Evolutionary conservation across 2,888 invertebrate species (phyloP), one percentile per base, ranked within the genome.

Genomic region (Platycnemis pennipes): DNA sequence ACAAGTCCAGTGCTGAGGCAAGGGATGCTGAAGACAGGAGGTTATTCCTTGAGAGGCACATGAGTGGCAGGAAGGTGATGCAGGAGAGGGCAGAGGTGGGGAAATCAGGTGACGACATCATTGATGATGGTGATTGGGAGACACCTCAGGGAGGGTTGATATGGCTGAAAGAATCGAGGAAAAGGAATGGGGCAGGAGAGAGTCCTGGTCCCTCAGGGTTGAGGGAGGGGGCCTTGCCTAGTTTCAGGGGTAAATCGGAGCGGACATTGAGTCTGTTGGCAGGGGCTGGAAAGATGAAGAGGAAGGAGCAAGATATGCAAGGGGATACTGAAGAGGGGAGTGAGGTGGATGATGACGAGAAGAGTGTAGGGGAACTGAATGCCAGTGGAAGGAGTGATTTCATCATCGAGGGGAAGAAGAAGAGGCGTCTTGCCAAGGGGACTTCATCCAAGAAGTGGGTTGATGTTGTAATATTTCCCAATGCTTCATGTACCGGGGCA

Each of bases 341-440:
- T 44, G 89, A 42, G 63, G 42, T 37, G 44, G 63, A 63, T 16
- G 44, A n/a, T 16, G 86, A 86, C 7, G 42, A 86, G 86, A 44
- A 44, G 11, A n/a, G n/a, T 46, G 45, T 13, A 11, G 87, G 37
- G 19, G 26, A 44, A 2, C 44, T n/a, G 0, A 69, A 11, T n/a
- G 16, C 56, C 0, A 26, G 44, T n/a, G 44, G 56, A 44, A 91
- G n/a, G 91, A 77, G 77, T 37, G 77, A 77, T 37, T 77, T 77
- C 77, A 37, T 37, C 11, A 13, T 77, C 13, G 77, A 77, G 37
- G 91, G 63, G 37, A 63, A 91, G 56, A 91, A 91, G 45, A 91
- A 91, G n/a, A 44, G 91, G 13, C 56, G 45, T 4, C 16, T 91
- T 63, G 44, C 42, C 16, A 91, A 91, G 44, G n/a, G 69, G 44